Conservation (phyloP, 2,888 invertebrate species). For the Tetramorium bicarinatum region DNA sequence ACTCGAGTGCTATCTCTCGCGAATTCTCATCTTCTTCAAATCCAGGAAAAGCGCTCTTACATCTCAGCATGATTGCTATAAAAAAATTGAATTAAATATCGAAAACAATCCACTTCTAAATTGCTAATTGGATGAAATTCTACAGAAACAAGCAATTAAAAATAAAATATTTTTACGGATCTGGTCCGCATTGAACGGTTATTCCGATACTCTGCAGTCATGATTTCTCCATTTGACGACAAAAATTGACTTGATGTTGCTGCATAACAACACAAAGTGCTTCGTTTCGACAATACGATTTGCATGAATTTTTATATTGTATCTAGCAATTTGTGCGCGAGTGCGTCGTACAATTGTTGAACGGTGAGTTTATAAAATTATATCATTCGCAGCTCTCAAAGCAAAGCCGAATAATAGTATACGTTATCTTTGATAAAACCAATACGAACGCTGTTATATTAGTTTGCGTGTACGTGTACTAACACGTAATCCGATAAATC, state of each 20-base stretch:
- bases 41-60: neutral
- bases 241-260: conserved; percentile 21
- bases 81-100: neutral
- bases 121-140: neutral
- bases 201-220: neutral
- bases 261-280: neutral
- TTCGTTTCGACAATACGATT: conserved; percentile 22
- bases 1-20: neutral
- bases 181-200: neutral
- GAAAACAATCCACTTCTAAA: neutral
- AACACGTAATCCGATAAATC: conserved; percentile 25
- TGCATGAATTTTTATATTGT: neutral
- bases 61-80: neutral
- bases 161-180: neutral
- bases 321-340: neutral
- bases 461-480: neutral
- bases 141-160: neutral
- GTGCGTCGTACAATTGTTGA: neutral
- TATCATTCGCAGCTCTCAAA: neutral
- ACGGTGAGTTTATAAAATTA: neutral
- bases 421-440: neutral
- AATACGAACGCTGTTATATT: neutral
- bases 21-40: neutral
- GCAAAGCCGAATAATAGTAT: neutral
- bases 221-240: conserved; percentile 19